Base-by-base conservation (phyloP, 2,113 vertebrate genomes). In the Loxodonta africana region DNA sequence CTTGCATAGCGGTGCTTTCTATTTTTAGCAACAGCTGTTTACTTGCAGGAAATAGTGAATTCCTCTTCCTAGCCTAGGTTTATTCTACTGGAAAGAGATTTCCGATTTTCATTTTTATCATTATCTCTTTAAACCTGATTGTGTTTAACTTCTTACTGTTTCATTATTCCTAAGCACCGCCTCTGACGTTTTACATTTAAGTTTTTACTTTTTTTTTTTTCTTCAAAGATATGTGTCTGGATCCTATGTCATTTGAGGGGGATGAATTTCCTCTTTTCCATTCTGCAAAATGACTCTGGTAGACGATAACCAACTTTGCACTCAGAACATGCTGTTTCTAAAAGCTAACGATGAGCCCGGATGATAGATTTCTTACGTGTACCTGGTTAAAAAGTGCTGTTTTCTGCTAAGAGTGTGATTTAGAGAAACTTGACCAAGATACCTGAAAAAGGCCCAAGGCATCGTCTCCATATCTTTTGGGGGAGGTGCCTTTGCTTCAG, bases 141-240 rank as follows among this genome's bases (percentile, higher is more conserved):
- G 96, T 98, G 92, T 97, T 97, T 95, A 97, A 98, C 97, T 97
- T 98, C 97, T 95, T 94, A 93, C 12, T 94, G 84, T 98, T 98
- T 98, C 97, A 97, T 97, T 97, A 95, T 90, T 97, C 90, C 85
- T 97, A 85, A 95, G 95, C 67, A 80, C 77, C 60, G 65, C 48
- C 90, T 88, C 77, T 46, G 84, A 90, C 1, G 28, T 91, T 95
- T 96, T 89, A 91, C 88, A 90, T 95, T 95, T 96, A 95, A 91
- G 8, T 82, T 90, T 96, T 97, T 76, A 65, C 53, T 91, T 46
- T 57, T 41, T 53, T 91, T 46, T 57, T 41, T 53, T 37, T 28
- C 97, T 94, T 96, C 97, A 98, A 98, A 83, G 60, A 82, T 65
- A 95, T 86, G 84, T 73, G 65, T 53, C 92, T 95, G 87, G 74